Evolutionary conservation across 2,113 vertebrate species (phyloP).

Genomic region (Manacus vitellinus): DNA sequence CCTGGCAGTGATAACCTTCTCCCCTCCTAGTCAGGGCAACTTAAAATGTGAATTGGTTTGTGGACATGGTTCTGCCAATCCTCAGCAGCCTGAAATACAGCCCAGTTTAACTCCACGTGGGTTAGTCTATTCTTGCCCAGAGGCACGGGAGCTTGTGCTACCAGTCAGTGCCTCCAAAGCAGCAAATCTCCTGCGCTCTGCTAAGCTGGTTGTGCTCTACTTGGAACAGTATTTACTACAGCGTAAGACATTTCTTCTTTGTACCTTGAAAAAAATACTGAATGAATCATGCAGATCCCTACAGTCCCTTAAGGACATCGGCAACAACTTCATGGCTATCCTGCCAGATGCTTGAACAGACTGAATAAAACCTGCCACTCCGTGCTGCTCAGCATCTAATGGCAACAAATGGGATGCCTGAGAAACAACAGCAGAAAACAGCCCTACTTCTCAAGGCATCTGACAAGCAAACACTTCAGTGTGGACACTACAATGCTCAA

Average conservation of each 20-base stretch:
- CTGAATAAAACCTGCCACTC: slow-evolving; percentile 48
- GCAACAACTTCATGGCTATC: slow-evolving; percentile 32
- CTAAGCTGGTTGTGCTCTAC: not conserved
- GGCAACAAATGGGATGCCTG: not conserved
- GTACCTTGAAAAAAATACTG: slow-evolving; percentile 27
- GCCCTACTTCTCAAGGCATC: not conserved
- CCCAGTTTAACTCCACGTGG: not conserved
- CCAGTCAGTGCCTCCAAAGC: not conserved
- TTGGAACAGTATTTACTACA: slow-evolving; percentile 20
- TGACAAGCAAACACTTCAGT: not conserved
- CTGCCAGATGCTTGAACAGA: slow-evolving; percentile 48
- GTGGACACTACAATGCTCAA: not conserved
- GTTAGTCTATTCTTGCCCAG: not conserved
- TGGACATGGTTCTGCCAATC: not conserved
- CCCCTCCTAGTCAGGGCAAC: not conserved
- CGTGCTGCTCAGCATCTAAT: not conserved
- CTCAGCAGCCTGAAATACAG: not conserved
- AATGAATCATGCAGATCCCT: slow-evolving; percentile 47
- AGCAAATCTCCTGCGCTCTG: not conserved
- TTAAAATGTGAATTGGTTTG: not conserved
- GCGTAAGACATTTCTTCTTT: not conserved
- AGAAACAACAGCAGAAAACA: slow-evolving; percentile 5
- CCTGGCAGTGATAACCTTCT: not conserved
- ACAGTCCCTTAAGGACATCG: slow-evolving; percentile 45
- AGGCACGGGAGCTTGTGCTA: not conserved